A percentile compares a stretch with the other conserved stretches of the same genome.
Evolutionary conservation across 2,113 vertebrate species (phyloP).

Genomic region (Thalassoma bifasciatum): DNA sequence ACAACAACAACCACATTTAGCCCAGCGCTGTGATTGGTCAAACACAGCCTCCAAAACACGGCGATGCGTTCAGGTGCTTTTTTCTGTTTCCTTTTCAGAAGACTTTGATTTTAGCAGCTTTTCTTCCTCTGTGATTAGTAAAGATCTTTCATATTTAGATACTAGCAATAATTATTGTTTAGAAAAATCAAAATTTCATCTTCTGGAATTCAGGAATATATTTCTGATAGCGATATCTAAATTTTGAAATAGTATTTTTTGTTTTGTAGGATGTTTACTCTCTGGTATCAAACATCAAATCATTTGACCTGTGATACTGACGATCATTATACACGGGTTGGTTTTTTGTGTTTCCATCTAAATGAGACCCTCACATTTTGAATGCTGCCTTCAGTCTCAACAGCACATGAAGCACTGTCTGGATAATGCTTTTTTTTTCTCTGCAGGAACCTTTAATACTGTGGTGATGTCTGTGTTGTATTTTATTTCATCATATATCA

Average conservation of each 20-base stretch:
- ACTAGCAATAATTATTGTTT: neutral
- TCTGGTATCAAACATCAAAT: too few species aligned
- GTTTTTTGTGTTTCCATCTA: too few species aligned
- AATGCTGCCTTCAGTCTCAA: too few species aligned
- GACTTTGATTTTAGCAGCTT: too few species aligned
- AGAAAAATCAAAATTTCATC: neutral
- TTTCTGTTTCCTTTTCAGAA: neutral
- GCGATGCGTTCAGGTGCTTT: neutral
- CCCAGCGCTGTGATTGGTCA: constrained; percentile 10
- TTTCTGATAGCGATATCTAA: too few species aligned
- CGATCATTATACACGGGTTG: too few species aligned
- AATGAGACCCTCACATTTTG: too few species aligned
- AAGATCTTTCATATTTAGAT: neutral
- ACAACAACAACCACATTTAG: neutral
- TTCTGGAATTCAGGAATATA: neutral
- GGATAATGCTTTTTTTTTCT: too few species aligned
- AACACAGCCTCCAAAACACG: neutral
- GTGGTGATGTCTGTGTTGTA: neutral
- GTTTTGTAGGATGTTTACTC: too few species aligned
- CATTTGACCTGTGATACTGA: too few species aligned
- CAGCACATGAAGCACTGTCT: too few species aligned
- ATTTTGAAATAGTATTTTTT: too few species aligned
- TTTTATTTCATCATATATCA: neutral
- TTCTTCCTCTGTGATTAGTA: neutral
- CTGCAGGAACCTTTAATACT: neutral